A percentile compares a stretch with the other conserved stretches of the same genome.
Conservation (phyloP, 2,888 invertebrate genomes). For the Synergus laeviventris region DNA sequence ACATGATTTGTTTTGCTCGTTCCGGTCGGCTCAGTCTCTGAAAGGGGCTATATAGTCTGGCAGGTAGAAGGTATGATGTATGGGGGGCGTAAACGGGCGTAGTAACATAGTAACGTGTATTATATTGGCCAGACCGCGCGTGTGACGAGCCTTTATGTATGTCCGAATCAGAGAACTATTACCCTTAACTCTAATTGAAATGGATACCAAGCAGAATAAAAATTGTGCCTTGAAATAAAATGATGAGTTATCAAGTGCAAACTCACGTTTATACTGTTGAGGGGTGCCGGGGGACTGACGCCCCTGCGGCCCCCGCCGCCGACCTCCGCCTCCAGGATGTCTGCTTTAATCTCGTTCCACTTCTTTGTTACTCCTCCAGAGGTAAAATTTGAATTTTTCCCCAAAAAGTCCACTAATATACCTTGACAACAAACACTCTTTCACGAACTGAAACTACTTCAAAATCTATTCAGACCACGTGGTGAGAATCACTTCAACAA, state of each 20-base stretch:
- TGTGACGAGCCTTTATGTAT: conserved; percentile 52
- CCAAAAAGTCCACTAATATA: conserved; percentile 1
- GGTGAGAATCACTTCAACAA: conserved; percentile 23
- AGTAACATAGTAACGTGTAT: conserved; percentile 71
- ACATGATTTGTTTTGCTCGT: conserved; percentile 36
- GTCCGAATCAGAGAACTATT: conserved; percentile 44
- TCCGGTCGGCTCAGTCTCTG: conserved; percentile 45
- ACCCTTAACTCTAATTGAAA: conserved; percentile 27
- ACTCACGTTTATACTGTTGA: conserved; percentile 73
- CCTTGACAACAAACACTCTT: conserved; percentile 23
- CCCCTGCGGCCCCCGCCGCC: conserved; percentile 73
- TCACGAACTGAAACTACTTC: conserved; percentile 18
- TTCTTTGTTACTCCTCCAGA: conserved; percentile 38
- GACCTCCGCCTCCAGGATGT: conserved; percentile 73
- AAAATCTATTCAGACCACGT: conserved; percentile 28
- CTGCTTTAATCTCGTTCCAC: conserved; percentile 45
- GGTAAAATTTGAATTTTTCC: background rate
- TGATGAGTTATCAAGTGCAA: conserved; percentile 22
- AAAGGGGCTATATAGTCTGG: conserved; percentile 53
- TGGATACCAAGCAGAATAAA: background rate
- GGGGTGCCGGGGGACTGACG: conserved; percentile 69
- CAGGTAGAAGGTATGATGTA: conserved; percentile 67
- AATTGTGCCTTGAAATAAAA: background rate
- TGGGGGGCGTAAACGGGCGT: conserved; percentile 70
- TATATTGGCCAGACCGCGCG: conserved; percentile 64